Percentiles rank a stretch among this genome's conserved stretches.
These are phyloP conservation scores for Dryobotodes eremita DNA, from an alignment of 2,888 invertebrate genomes.

Conservation along the genomic window DNA sequence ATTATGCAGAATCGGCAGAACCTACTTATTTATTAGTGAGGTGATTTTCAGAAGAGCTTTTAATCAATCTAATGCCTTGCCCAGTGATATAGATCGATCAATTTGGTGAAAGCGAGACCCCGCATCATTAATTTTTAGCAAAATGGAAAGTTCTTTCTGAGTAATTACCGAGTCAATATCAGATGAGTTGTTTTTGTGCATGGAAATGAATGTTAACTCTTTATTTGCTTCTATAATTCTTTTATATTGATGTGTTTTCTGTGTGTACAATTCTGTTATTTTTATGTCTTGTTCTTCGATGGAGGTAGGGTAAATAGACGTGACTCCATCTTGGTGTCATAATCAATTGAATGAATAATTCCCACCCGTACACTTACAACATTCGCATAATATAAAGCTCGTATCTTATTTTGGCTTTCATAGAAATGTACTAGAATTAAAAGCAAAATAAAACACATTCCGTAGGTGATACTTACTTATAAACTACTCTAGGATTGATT, in stretches of 20 bases:
- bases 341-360: background rate
- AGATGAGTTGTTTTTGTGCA: slow-evolving; percentile 30
- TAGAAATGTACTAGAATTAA: slow-evolving; percentile 16
- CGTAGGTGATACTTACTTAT: background rate
- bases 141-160: slow-evolving; percentile 60
- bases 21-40: background rate
- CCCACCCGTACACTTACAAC: background rate
- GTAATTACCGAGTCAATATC: slow-evolving; percentile 56
- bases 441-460: slow-evolving; percentile 2
- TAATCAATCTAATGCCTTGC: slow-evolving; percentile 31
- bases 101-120: slow-evolving; percentile 49
- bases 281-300: background rate
- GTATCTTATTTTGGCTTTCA: background rate
- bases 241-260: background rate
- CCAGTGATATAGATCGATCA: slow-evolving; percentile 39
- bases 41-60: slow-evolving; percentile 32
- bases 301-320: background rate
- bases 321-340: background rate
- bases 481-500: background rate
- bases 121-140: slow-evolving; percentile 53
- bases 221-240: slow-evolving; percentile 23
- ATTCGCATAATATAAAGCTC: slow-evolving; percentile 5
- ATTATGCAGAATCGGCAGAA: background rate
- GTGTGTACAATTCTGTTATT: background rate
- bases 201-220: slow-evolving; percentile 35